phyloP scores from a whole-genome alignment of 2,888 invertebrate species.

The Petrolisthes cinctipes region DNA sequence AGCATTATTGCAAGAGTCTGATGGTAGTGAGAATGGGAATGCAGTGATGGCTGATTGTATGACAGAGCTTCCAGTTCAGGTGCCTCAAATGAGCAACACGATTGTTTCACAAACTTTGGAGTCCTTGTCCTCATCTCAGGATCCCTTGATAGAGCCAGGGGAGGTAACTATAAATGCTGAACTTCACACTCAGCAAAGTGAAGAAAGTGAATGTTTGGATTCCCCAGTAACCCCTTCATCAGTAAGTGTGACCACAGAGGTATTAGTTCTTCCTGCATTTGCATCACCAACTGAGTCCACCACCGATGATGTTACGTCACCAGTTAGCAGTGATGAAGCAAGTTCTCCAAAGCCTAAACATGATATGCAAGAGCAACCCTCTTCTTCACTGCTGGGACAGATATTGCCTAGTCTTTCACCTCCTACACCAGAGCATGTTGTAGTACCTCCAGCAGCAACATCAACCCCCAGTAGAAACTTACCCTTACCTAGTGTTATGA shows the following conservation, averaged over 20 bases:
- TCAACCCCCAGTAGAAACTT: conserved; percentile 48
- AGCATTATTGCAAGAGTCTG: conserved; percentile 24
- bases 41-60: conserved; percentile 9
- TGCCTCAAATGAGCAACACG: conserved; percentile 49
- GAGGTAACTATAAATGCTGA: conserved; percentile 38
- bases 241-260: conserved; percentile 61
- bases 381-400: conserved; percentile 33
- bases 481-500: conserved; percentile 36
- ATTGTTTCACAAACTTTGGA: conserved; percentile 42
- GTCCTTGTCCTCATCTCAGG: conserved; percentile 46
- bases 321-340: conserved; percentile 59
- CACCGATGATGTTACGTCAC: conserved; percentile 63
- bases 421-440: conserved; percentile 50
- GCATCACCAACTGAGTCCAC: conserved; percentile 65
- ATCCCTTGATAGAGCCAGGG: conserved; percentile 34
- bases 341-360: conserved; percentile 47
- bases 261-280: conserved; percentile 62
- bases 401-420: conserved; percentile 53
- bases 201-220: conserved; percentile 63
- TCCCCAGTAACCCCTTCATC: conserved; percentile 64
- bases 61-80: conserved; percentile 60
- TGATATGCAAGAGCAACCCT: conserved; percentile 28
- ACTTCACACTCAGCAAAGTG: conserved; percentile 46
- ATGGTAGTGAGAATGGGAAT: conserved; percentile 19
- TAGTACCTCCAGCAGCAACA: conserved; percentile 47